phyloP scores from a whole-genome alignment of 2,888 invertebrate species.

The Athalia circularis region DNA sequence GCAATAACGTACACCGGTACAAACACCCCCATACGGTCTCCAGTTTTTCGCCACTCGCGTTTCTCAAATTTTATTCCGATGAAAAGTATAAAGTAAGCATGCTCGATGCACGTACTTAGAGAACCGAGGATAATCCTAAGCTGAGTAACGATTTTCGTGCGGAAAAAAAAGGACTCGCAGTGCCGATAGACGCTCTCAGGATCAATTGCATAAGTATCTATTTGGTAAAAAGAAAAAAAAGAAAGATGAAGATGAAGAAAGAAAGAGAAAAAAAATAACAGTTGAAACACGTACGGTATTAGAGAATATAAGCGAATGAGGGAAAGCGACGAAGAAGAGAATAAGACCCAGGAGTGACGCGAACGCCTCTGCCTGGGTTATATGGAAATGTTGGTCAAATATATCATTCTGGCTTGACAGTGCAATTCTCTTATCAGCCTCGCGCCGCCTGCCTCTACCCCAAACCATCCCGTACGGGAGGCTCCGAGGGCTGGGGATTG shows the following conservation, averaged over 20 bases:
- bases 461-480: conserved; percentile 62
- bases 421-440: conserved; percentile 91
- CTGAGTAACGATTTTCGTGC: no score
- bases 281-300: conserved; percentile 54
- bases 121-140: no score
- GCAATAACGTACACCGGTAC: conserved; percentile 7
- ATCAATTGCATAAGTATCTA: no score
- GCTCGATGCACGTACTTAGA: no score
- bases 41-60: no score
- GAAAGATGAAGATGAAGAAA: conserved; percentile 31
- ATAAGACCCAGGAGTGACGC: conserved; percentile 63
- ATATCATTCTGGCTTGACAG: conserved; percentile 93
- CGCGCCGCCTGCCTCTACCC: conserved; percentile 76
- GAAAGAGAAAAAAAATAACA: conserved; percentile 23
- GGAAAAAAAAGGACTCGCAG: no score
- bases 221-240: conserved; percentile 47
- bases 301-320: conserved; percentile 38
- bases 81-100: no score
- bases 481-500: conserved; percentile 59
- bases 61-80: no score
- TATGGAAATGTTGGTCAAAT: conserved; percentile 94
- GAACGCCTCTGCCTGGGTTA: conserved; percentile 71
- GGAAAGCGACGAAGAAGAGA: conserved; percentile 52
- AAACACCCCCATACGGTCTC: no score
- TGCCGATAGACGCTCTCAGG: no score